Conservation (phyloP, 2,888 invertebrate species). For the Athripsodes cinereus region DNA sequence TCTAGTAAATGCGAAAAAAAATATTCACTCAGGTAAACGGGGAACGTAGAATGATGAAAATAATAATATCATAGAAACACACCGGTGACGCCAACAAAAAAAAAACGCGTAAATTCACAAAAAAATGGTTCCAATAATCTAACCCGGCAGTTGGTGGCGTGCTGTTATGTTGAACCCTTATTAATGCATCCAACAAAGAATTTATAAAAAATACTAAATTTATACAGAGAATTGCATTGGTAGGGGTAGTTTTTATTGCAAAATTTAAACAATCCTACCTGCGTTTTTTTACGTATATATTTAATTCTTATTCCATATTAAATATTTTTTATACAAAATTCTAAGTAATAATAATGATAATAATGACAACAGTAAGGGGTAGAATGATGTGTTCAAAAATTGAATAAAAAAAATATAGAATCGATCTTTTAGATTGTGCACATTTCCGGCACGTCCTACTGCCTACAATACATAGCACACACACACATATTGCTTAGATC, state of each 20-base stretch:
- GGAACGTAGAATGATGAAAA: conserved; percentile 44
- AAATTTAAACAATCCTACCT: conserved; percentile 26
- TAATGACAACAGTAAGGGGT: conserved; percentile 26
- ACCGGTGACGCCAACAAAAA: conserved; percentile 36
- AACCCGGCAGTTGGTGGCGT: conserved; percentile 39
- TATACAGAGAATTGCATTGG: conserved; percentile 21
- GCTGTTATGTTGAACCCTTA: conserved; percentile 23
- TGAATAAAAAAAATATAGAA: conserved; percentile 13
- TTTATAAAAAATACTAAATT: conserved; percentile 20
- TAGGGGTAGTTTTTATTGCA: conserved; percentile 24
- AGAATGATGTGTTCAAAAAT: conserved; percentile 10
- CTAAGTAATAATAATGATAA: conserved; percentile 16
- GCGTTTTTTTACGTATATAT: too few species aligned
- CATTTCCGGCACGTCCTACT: conserved; percentile 19
- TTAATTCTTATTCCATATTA: neutral
- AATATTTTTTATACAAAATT: conserved; percentile 9
- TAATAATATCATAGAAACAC: too few species aligned
- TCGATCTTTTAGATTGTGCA: neutral
- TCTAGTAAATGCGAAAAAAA: conserved; percentile 38
- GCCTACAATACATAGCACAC: neutral
- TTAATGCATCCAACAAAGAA: conserved; percentile 24
- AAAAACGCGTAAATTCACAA: conserved; percentile 53
- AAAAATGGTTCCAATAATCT: conserved; percentile 42
- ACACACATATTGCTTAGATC: neutral
- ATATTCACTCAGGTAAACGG: conserved; percentile 44